A percentile compares a stretch with the other conserved stretches of the same genome.
phyloP scores from a whole-genome alignment of 1,140 invertebrate genomes.

The Tachypleus tridentatus region DNA sequence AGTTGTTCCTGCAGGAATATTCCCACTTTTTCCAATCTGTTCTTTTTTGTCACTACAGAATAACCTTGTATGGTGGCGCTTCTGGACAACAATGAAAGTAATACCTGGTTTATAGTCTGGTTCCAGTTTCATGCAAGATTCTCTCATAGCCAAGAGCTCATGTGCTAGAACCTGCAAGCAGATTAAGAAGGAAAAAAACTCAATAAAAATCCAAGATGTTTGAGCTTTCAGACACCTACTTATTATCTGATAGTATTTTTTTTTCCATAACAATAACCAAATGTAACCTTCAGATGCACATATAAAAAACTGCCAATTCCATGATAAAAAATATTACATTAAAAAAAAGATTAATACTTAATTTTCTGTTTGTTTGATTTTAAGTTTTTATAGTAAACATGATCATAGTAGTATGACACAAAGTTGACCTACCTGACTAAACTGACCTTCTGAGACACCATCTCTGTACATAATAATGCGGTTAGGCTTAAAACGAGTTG shows the following conservation, averaged over 20 bases:
- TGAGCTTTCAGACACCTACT: too few relatives aligned
- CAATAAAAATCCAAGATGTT: too few relatives aligned
- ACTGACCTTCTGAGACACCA: constrained; percentile 80
- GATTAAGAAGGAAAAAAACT: too few relatives aligned
- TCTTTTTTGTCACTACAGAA: constrained; percentile 44
- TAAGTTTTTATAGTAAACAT: too few relatives aligned
- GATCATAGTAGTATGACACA: neutral
- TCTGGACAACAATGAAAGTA: constrained; percentile 78
- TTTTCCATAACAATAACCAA: too few relatives aligned
- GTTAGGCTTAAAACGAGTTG: constrained; percentile 49
- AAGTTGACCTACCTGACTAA: constrained; percentile 34
- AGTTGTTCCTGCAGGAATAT: constrained; percentile 69
- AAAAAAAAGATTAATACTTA: too few relatives aligned
- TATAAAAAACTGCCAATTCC: too few relatives aligned
- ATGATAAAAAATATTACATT: too few relatives aligned
- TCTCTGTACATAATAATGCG: constrained; percentile 66
- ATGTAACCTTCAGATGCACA: too few relatives aligned
- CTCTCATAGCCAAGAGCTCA: constrained; percentile 53
- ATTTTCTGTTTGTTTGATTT: too few relatives aligned
- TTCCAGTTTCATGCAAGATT: constrained; percentile 45
- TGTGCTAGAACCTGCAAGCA: constrained; percentile 35
- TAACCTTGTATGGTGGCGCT: constrained; percentile 67
- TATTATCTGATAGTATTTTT: too few relatives aligned
- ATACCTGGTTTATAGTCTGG: constrained; percentile 48
- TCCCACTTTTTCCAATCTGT: constrained; percentile 34